Base-by-base conservation (phyloP, 2,888 invertebrate genomes). In the Stenurella melanura region DNA sequence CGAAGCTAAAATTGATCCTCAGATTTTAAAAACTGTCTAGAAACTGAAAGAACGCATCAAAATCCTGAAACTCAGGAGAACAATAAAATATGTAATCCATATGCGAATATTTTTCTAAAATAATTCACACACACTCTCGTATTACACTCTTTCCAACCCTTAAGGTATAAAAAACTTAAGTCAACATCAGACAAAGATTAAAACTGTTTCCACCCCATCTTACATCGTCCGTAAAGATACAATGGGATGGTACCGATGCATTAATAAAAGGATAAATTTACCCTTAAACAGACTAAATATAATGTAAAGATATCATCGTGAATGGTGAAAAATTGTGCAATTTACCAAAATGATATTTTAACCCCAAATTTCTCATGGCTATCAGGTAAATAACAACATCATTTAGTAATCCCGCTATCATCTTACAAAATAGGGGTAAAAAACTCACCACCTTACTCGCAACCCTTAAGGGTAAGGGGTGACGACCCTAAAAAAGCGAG, bases 331-430 rank as follows among this genome's bases (percentile, higher is more conserved):
- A 84, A 85, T 85, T 84, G 85, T 77, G 79, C 84, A 84, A 85
- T 85, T 85, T 85, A 85, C 77, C 84, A 85, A 84, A 76, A 81
- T 82, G 80, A 77, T 79, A 77, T 81, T 83, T 81, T 80, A 85
- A 84, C 85, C 84, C 84, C 81, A 81, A 84, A 86, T 85, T 85
- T 86, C 86, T 85, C 86, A 86, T 86, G 86, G 84, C 78, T 80
- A 83, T 81, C 81, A 81, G 79, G 77, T 79, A 83, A 80, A 81
- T 84, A 85, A 86, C 86, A 87, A 84, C 85, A 85, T 83, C 84
- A 86, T 86, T 86, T 85, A 83, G 83, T 88, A 89, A 89, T 89
- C 87, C 86, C 80, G 86, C 85, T 89, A 89, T 89, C 89, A 87
- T 86, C 87, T 89, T 88, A 86, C 89, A 85, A 83, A 86, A 83